A percentile compares a stretch with the other conserved stretches of the same genome.
Conservation (phyloP, 2,888 invertebrate species). For the Agrochola lota region DNA sequence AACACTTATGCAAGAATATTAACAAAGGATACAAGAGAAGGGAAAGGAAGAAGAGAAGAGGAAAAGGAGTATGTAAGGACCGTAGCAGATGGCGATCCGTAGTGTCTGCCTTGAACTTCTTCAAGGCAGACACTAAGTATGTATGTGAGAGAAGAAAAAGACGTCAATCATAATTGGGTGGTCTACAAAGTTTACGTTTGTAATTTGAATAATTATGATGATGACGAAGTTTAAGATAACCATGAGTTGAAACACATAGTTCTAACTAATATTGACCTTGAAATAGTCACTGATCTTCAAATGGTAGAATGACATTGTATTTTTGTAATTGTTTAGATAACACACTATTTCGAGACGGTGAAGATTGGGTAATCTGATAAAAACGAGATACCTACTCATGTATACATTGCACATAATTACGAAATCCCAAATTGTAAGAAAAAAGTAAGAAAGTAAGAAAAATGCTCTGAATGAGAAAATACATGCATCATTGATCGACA, state of each 20-base stretch:
- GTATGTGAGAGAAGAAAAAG: no score
- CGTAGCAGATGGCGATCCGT: no score
- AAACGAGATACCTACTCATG: not conserved
- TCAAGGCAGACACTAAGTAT: no score
- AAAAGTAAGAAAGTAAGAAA: no score
- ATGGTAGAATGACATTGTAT: slow-evolving; percentile 7
- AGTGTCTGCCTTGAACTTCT: no score
- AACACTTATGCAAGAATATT: no score
- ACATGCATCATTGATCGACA: not conserved
- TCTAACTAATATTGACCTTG: slow-evolving; percentile 7
- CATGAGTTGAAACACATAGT: not conserved
- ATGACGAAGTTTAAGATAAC: no score
- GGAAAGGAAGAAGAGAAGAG: not conserved
- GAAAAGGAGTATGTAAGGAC: no score
- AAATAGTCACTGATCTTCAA: not conserved
- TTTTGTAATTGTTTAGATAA: slow-evolving; percentile 40
- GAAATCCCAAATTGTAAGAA: not conserved
- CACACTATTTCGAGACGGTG: slow-evolving; percentile 18
- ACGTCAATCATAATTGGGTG: not conserved
- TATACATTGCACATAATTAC: slow-evolving; percentile 42
- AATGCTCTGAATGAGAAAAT: slow-evolving; percentile 1
- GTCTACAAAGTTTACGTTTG: not conserved
- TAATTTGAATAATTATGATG: not conserved
- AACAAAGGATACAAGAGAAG: no score
- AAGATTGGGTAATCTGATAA: slow-evolving; percentile 46